Conservation (phyloP, 1,140 invertebrate species). For the Stratiolaelaps scimitus region DNA sequence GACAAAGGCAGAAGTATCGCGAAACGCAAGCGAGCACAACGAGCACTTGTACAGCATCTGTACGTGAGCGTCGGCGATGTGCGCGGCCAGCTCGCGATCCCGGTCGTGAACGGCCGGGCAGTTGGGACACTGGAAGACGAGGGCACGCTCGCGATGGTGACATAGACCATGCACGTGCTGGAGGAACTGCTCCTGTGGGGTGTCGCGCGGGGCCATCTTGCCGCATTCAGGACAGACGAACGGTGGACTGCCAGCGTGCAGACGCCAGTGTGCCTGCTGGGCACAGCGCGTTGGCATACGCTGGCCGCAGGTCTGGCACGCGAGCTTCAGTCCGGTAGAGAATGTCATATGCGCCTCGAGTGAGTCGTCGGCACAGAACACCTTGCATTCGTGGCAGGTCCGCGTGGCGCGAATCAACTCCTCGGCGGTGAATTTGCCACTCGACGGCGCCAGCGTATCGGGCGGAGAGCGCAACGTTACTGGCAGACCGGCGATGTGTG, state of each 20-base stretch:
- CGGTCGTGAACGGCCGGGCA: conserved; percentile 14
- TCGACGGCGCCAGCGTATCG: background rate
- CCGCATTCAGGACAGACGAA: conserved; percentile 26
- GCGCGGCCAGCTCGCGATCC: conserved; percentile 1
- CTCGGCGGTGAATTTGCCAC: conserved; percentile 24
- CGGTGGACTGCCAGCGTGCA: background rate
- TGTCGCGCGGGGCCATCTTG: conserved; percentile 25
- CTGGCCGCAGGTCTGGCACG: conserved; percentile 9
- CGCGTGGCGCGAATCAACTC: conserved; percentile 22
- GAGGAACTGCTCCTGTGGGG: background rate
- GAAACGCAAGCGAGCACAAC: conserved; percentile 9
- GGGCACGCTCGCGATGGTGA: background rate
- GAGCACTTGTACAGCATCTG: conserved; percentile 22
- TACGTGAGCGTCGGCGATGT: conserved; percentile 23
- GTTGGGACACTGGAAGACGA: conserved; percentile 21
- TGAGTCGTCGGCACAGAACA: conserved; percentile 11
- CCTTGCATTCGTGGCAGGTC: conserved; percentile 23
- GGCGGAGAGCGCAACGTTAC: background rate
- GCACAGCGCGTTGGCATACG: conserved; percentile 20
- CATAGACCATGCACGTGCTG: conserved; percentile 20
- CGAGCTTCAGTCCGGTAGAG: conserved; percentile 23
- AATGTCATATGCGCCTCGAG: conserved; percentile 15
- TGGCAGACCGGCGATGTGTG: conserved; percentile 7
- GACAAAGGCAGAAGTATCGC: conserved; percentile 4
- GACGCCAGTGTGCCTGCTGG: conserved; percentile 8